Evolutionary conservation across 2,888 invertebrate species (phyloP), one percentile per base, ranked within the genome.

Genomic region (Emesis russula): DNA sequence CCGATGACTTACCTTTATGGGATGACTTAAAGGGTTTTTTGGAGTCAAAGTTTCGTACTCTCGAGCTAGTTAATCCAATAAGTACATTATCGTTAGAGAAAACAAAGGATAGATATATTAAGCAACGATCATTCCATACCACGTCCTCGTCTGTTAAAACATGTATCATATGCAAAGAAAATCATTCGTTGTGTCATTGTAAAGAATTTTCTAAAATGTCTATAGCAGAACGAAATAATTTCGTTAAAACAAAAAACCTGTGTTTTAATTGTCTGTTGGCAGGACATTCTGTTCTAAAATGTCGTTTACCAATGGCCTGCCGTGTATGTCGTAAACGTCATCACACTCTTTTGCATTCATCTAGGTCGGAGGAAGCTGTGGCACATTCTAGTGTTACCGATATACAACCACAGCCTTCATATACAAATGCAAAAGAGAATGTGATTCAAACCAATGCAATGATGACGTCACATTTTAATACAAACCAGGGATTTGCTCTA

Each of bases 181-280:
- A 44, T 44, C 44, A 44, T 44, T 44, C 44, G 4, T 44, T 44
- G 13, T 44, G 44, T 44, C 44, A 13, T 44, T 44, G 44, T 44
- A 44, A 44, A 13, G 44, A 44, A 7, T 44, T 13, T 44, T 13
- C 44, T 3, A 44, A 44, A 44, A 13, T 44, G 44, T 44, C 44
- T 44, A 13, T 44, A 13, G 3, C 3, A 2, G 13, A 44, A 44
- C 3, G 44, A 44, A 13, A 44, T 44, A 15, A 44, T 44, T 86
- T 79, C 74, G 79, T 79, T 9, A 76, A 77, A 31, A 76, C 63
- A 15, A 77, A 75, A 9, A 83, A 71, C 31, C 33, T 77, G 11
- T 85, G 87, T 71, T 87, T 86, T 74, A 87, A 87, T 44, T 84
- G 81, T 84, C 63, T 83, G 38, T 76, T 53, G 18, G n/a, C 74